Percentiles rank a stretch among this genome's conserved stretches.
phyloP scores from a whole-genome alignment of 1,140 invertebrate species.

The Brachystomella parvula region DNA sequence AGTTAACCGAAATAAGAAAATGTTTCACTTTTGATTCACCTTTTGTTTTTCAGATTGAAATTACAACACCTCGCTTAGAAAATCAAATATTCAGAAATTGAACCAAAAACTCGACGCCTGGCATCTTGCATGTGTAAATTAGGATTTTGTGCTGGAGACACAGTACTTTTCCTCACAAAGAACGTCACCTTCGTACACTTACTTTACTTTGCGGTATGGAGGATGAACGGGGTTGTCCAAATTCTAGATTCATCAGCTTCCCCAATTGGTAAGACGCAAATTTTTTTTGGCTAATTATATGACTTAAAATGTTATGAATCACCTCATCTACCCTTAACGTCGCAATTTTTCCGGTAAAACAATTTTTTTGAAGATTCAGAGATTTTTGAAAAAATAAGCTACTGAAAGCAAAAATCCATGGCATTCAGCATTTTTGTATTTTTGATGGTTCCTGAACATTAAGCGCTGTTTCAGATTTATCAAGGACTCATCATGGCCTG shows the following conservation, averaged over 20 bases:
- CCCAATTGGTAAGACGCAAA: neutral
- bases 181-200: neutral
- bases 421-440: no score
- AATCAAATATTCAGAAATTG: slow-evolving; percentile 10
- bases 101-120: neutral
- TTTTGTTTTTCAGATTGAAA: neutral
- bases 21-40: neutral
- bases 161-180: slow-evolving; percentile 1
- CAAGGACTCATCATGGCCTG: no score
- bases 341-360: neutral
- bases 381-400: no score
- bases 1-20: neutral
- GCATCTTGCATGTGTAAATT: neutral
- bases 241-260: neutral
- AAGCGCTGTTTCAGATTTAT: no score
- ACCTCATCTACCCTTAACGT: no score
- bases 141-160: neutral
- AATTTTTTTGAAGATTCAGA: neutral
- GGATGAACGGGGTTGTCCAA: neutral
- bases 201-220: slow-evolving; percentile 6
- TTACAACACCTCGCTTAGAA: neutral
- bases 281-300: no score
- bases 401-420: no score
- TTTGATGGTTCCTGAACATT: no score
- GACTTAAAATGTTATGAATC: no score